Evolutionary conservation across 2,888 invertebrate species (phyloP).

Genomic region (Emmelina monodactyla): DNA sequence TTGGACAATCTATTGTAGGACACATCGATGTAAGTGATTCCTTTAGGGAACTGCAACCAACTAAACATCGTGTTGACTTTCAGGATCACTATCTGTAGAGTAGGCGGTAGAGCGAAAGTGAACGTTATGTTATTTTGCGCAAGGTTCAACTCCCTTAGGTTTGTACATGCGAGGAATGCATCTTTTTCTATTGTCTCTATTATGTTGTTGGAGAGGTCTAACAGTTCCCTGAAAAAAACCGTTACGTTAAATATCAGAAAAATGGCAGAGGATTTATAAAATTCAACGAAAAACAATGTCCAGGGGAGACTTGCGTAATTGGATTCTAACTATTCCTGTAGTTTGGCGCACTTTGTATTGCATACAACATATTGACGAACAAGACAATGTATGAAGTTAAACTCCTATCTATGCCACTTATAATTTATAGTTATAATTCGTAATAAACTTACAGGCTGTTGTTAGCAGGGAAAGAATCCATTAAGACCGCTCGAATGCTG

Average conservation of each 20-base stretch:
- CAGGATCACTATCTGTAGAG: conserved; percentile 43
- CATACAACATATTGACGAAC: background rate
- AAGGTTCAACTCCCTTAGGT: conserved; percentile 49
- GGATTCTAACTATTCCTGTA: too few species aligned
- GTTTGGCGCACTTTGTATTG: conserved; percentile 1
- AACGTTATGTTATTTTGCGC: conserved; percentile 54
- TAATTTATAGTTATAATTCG: too few species aligned
- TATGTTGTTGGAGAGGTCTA: conserved; percentile 53
- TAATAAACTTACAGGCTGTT: conserved; percentile 53
- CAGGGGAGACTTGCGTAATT: too few species aligned
- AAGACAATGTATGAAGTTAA: conserved; percentile 1
- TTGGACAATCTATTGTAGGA: conserved; percentile 46
- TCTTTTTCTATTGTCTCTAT: conserved; percentile 51
- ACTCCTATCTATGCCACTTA: too few species aligned
- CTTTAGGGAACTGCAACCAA: conserved; percentile 49
- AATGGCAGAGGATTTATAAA: too few species aligned
- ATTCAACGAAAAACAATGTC: too few species aligned
- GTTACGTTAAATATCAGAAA: too few species aligned
- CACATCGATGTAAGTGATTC: conserved; percentile 48
- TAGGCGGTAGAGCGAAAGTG: conserved; percentile 39
- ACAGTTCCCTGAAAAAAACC: conserved; percentile 40
- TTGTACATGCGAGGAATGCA: conserved; percentile 37
- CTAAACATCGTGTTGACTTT: conserved; percentile 47
- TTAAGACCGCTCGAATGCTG: conserved; percentile 41
- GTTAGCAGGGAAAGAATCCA: conserved; percentile 41